Base-by-base conservation (phyloP, 2,888 invertebrate species). In the Drosophila nr. perissopoda region DNA sequence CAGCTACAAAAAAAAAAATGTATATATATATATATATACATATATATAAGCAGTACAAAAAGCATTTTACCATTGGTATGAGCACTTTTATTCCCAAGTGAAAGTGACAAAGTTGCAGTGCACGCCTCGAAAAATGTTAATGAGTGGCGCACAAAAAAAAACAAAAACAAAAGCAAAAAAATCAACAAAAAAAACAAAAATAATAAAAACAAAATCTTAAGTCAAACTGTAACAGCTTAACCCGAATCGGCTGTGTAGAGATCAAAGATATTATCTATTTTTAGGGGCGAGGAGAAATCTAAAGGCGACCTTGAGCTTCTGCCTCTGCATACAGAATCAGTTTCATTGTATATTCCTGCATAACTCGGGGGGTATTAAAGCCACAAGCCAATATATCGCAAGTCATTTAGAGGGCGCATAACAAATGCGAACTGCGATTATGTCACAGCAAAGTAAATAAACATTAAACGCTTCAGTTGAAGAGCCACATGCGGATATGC, bases 31-130 rank as follows among this genome's bases (percentile, higher is more conserved):
- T 7, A 42, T 5, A n/a, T 10, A n/a, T n/a, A 40, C 6, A 13
- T 21, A 42, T 21, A 25, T 54, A 25, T 54, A 34, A 53, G 48
- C 53, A 66, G 63, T 64, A 61, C 64, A 78, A 69, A 67, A 73
- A 64, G 40, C 83, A 82, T 74, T 65, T 68, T 85, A 76, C 70
- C 82, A 82, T 78, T 74, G 79, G 79, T 81, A 76, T 81, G 76
- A 76, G 74, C 84, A 79, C 79, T 85, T 87, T 87, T 78, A 80
- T 86, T 84, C 78, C 81, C 83, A 78, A 88, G 88, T 88, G 88
- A 88, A 88, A 88, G 88, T 88, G 87, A 85, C 87, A 88, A 88
- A 87, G 83, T 81, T 87, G 82, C 80, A 89, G 79, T 85, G 83
- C 85, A 78, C 87, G 81, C 81, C 81, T 85, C 87, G 74, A 86